Percentiles rank a stretch among this genome's conserved stretches.
Evolutionary conservation across 2,797 vertebrate species (phyloP).

Genomic region (Scarus forsteni): DNA sequence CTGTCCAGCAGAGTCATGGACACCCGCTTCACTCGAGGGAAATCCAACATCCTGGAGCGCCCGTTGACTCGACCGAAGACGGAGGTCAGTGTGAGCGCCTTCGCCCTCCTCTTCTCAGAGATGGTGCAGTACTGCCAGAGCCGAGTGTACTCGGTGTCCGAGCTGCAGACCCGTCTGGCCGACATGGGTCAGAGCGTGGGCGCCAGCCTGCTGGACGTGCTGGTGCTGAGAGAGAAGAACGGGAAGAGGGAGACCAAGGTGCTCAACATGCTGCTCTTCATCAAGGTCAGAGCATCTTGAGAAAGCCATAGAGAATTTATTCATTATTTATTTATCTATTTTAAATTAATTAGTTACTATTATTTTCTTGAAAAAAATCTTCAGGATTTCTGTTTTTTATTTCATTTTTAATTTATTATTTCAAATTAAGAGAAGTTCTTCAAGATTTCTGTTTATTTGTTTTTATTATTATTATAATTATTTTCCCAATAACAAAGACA

Average conservation of each 20-base stretch:
- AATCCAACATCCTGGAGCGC: slow-evolving; percentile 91
- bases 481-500: too few species aligned
- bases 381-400: too few species aligned
- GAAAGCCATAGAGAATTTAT: too few species aligned
- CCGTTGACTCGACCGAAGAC: slow-evolving; percentile 89
- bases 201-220: slow-evolving; percentile 89
- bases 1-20: slow-evolving; percentile 84
- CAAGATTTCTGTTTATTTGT: too few species aligned
- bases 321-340: too few species aligned
- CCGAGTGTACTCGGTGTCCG: slow-evolving; percentile 93
- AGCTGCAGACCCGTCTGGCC: slow-evolving; percentile 92
- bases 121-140: slow-evolving; percentile 98
- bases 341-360: too few species aligned
- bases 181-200: slow-evolving; percentile 93
- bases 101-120: slow-evolving; percentile 95
- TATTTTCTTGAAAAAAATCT: too few species aligned
- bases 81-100: slow-evolving; percentile 91
- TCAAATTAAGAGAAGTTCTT: too few species aligned
- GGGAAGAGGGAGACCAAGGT: slow-evolving; percentile 93
- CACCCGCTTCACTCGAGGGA: slow-evolving; percentile 92
- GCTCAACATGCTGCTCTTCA: slow-evolving; percentile 93
- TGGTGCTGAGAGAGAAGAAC: slow-evolving; percentile 92
- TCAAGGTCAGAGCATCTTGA: slow-evolving; percentile 83
- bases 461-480: too few species aligned
- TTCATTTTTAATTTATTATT: too few species aligned